Conservation (phyloP, 2,888 invertebrate genomes). For the Acanthosepion pharaonis region DNA sequence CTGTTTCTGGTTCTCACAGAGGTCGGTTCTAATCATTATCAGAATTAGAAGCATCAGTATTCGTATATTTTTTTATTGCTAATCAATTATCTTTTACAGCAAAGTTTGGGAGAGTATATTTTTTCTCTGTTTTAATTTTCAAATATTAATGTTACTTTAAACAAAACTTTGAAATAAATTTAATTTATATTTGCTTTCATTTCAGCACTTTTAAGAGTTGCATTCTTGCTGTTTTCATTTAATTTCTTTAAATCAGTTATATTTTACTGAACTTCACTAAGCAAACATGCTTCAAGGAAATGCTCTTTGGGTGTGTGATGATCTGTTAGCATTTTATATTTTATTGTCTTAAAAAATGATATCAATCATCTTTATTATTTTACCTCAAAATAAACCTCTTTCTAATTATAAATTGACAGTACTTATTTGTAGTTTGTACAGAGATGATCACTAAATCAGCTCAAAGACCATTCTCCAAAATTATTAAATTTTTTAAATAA, state of each 20-base stretch:
- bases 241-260: not conserved
- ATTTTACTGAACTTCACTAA: not conserved
- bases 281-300: not conserved
- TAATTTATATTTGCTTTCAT: not conserved
- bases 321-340: not conserved
- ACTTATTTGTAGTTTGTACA: not conserved
- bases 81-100: not conserved
- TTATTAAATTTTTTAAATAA: not conserved
- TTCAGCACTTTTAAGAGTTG: not conserved
- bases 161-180: constrained; percentile 14
- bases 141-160: not conserved
- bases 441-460: not conserved
- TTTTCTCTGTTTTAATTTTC: not conserved
- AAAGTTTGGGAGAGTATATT: not conserved
- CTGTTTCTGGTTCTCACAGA: constrained; percentile 12
- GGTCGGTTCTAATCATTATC: not conserved
- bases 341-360: not conserved
- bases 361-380: not conserved
- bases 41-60: not conserved
- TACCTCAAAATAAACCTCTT: not conserved
- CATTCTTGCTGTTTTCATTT: not conserved
- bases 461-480: not conserved
- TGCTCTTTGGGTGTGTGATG: not conserved
- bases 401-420: not conserved
- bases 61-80: not conserved